Evolutionary conservation across 1,140 invertebrate genomes (phyloP).

Genomic region (Olivierus martensii): DNA sequence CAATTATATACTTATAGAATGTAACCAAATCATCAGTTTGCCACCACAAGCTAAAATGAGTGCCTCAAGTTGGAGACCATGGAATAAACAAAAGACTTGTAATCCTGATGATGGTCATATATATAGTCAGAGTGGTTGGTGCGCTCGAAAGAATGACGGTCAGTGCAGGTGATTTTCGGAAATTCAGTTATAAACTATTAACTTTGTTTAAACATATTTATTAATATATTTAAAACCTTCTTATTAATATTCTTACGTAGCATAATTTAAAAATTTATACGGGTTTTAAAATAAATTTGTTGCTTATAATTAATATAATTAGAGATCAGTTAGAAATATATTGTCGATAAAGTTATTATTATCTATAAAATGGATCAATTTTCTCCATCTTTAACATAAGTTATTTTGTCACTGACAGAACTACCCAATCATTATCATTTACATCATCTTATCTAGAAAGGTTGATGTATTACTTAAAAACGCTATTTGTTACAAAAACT

Average conservation of each 20-base stretch:
- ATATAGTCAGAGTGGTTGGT: constrained; percentile 41
- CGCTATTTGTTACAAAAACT: too few relatives aligned
- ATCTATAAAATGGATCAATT: too few relatives aligned
- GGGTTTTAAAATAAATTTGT: too few relatives aligned
- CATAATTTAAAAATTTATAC: background rate
- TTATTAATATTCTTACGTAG: too few relatives aligned
- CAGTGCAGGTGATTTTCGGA: constrained; percentile 12
- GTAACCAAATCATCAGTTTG: constrained; percentile 38
- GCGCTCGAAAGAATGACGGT: constrained; percentile 39
- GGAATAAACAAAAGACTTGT: constrained; percentile 36
- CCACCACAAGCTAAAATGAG: constrained; percentile 38
- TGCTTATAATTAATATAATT: too few relatives aligned
- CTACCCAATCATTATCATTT: too few relatives aligned
- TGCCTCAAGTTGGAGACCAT: constrained; percentile 33
- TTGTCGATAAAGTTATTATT: too few relatives aligned
- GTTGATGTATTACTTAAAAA: too few relatives aligned
- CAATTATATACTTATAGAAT: constrained; percentile 30
- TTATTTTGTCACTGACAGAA: too few relatives aligned
- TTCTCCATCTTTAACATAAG: too few relatives aligned
- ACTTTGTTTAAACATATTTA: background rate
- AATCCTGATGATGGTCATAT: constrained; percentile 40
- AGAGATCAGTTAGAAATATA: too few relatives aligned
- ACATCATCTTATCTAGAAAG: too few relatives aligned
- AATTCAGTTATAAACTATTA: background rate
- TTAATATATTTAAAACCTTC: background rate